phyloP scores from a whole-genome alignment of 2,113 vertebrate genomes.

The Microcebus tavaratra region DNA sequence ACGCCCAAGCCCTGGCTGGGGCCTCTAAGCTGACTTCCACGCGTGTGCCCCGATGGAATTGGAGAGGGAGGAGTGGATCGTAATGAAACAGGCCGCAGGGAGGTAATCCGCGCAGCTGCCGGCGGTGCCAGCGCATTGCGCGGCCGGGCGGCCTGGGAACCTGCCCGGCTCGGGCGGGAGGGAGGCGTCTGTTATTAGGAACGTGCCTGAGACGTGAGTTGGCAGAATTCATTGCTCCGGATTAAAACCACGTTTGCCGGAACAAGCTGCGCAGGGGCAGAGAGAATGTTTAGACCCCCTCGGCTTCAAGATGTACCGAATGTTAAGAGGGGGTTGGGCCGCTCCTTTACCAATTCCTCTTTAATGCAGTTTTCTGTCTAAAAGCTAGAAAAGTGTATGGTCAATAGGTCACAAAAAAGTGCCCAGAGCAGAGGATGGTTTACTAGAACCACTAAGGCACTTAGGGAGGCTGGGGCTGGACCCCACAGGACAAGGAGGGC shows the following conservation, averaged over 20 bases:
- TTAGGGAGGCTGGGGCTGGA: background rate
- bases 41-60: slow-evolving; percentile 51
- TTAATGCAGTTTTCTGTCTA: background rate
- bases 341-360: background rate
- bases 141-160: accelerated
- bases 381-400: background rate
- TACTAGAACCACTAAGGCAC: background rate
- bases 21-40: slow-evolving; percentile 44
- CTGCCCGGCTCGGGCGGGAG: background rate
- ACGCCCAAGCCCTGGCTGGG: background rate
- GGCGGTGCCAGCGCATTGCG: too few species aligned
- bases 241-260: slow-evolving; percentile 56
- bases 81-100: slow-evolving; percentile 52
- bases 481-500: too few species aligned
- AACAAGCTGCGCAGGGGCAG: background rate
- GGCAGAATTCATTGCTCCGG: slow-evolving; percentile 54
- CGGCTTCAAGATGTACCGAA: background rate
- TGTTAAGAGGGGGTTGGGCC: background rate
- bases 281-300: background rate
- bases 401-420: background rate
- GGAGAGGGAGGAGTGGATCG: slow-evolving; percentile 45
- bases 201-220: background rate
- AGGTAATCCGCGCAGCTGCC: too few species aligned
- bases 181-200: slow-evolving; percentile 44
- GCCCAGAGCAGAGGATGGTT: background rate